Conservation (phyloP, 2,888 invertebrate species). For the Suillia variegata region DNA sequence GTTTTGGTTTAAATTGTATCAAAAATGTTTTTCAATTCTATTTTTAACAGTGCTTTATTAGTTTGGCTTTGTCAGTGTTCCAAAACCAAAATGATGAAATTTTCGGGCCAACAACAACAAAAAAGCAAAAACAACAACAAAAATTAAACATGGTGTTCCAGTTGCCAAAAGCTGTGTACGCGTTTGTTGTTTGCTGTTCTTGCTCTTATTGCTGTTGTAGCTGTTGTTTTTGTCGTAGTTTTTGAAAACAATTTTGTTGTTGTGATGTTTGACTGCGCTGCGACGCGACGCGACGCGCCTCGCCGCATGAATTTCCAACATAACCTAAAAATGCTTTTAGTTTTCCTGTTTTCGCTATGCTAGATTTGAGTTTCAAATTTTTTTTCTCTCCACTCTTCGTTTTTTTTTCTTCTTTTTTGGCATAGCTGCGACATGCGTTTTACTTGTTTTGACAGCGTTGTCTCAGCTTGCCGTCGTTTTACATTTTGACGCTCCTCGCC, state of each 20-base stretch:
- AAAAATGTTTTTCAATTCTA: too few species aligned
- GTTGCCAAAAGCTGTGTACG: background rate
- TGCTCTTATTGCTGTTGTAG: too few species aligned
- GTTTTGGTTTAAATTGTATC: too few species aligned
- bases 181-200: background rate
- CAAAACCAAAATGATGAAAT: too few species aligned
- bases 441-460: background rate
- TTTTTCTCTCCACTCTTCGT: background rate
- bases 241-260: background rate
- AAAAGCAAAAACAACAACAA: background rate
- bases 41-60: too few species aligned
- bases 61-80: too few species aligned
- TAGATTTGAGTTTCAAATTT: too few species aligned
- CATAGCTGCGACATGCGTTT: background rate
- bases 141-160: background rate
- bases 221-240: too few species aligned
- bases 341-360: too few species aligned
- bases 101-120: background rate
- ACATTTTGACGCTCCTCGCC: too few species aligned
- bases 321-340: conserved; percentile 9
- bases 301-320: background rate
- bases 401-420: background rate
- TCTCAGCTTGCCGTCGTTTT: too few species aligned
- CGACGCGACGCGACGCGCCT: too few species aligned
- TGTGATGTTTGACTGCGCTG: background rate